Base-by-base conservation (phyloP, 2,888 invertebrate genomes). In the Ornithoptera priamus region DNA sequence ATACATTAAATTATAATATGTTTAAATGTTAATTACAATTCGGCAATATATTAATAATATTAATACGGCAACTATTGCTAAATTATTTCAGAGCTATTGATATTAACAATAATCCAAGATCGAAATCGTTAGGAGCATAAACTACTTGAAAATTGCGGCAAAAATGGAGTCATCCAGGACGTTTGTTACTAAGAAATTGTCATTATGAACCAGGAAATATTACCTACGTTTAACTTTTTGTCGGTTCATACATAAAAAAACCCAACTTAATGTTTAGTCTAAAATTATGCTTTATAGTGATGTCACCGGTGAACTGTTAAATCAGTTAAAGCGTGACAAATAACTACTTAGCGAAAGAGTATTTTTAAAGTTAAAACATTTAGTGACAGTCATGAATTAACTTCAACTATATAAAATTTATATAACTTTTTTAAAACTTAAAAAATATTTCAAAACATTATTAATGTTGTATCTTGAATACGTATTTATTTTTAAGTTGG, bases 201-300 rank as follows among this genome's bases (percentile, higher is more conserved):
- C 36, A 36, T 59, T 15, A 58, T 42, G 42, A 69, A 69, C 56
- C 69, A 61, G 64, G 68, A 64, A 68, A 60, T 7, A 36, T 61
- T 42, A 17, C n/a, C n/a, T 57, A 42, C 42, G 56, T 53, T 46
- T 50, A n/a, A 61, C 53, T 60, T 60, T 65, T 60, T 64, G 20
- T 36, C 20, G 50, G 18, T 42, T 59, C 36, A 46, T 42, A 53
- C 17, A 22, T 36, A 59, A 50, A 53, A 59, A 56, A 50, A 53
- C 8, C 39, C 36, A 50, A 56, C 20, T 56, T 61, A 46, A 56
- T 56, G 18, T 24, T 57, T 42, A 60, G 42, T 36, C n/a, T 46
- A 46, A 50, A 65, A 39, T 59, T 57, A 61, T 62, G 20, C 57
- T 61, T 57, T 50, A 62, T 56, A 69, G 22, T 69, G 69, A 65